Evolutionary conservation across 37 sponge, comb jelly and placozoan genomes (phyloP).

Genomic region (Agelas oroides): DNA sequence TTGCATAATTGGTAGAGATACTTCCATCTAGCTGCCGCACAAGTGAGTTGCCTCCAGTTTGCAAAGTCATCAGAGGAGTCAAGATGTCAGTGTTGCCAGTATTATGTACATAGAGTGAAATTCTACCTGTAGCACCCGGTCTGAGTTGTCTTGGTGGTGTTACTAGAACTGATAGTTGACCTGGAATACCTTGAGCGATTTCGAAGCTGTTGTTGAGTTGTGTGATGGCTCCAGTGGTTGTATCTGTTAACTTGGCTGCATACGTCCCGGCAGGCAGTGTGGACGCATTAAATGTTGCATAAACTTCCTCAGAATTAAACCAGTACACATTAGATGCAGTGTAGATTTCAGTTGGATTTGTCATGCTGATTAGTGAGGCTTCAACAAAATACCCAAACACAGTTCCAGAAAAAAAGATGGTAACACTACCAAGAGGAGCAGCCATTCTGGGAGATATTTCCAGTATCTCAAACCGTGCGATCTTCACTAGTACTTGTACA

Average conservation of each 20-base stretch:
- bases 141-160: not conserved
- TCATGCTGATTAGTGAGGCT: not conserved
- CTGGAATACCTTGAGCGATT: conserved; percentile 31
- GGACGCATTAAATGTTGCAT: conserved; percentile 40
- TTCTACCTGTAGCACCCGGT: not conserved
- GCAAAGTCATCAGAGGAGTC: conserved; percentile 1
- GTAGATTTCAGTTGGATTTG: not conserved
- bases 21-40: not conserved
- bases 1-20: not conserved
- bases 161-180: not conserved
- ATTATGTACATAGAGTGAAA: conserved; percentile 6
- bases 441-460: conserved; percentile 2
- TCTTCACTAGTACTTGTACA: conserved; percentile 16
- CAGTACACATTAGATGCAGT: conserved; percentile 11
- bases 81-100: conserved; percentile 34
- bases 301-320: conserved; percentile 37
- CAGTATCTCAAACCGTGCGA: conserved; percentile 46
- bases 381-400: conserved; percentile 16
- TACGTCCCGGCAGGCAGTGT: conserved; percentile 18
- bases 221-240: not conserved
- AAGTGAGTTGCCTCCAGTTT: not conserved
- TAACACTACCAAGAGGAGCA: conserved; percentile 19
- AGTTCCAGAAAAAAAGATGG: conserved; percentile 27
- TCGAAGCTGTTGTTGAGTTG: conserved; percentile 5
- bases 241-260: not conserved